Base-by-base conservation (phyloP, 2,888 invertebrate species). In the Phyllotreta striolata region DNA sequence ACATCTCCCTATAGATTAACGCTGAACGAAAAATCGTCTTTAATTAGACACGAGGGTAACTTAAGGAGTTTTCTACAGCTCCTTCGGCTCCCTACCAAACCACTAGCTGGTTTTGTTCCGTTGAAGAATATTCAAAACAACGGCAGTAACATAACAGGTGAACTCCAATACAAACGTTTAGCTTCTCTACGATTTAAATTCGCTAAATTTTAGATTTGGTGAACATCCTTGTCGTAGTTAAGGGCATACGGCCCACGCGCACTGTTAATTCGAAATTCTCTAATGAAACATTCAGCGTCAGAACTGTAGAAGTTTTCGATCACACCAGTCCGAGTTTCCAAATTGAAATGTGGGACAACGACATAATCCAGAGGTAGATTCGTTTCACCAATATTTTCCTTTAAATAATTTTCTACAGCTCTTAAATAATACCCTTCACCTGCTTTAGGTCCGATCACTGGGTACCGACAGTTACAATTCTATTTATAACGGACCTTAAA, bases 401-500 rank as follows among this genome's bases (percentile, higher is more conserved):
- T n/a, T n/a, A n/a, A n/a, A 24, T 24, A 24, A 24, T 24, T n/a
- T n/a, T 24, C 24, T 24, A 24, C 24, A 10, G 8, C 9, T 44
- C 13, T 44, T 24, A 10, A 51, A 38, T 54, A 51, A 37, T 10
- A 14, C 14, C 39, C 12, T 34, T 24, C 13, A 8, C n/a, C 24
- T 43, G 60, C 63, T 74, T 38, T 70, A 86, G 88, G 70, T 86
- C 89, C 0, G 85, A 84, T 64, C 80, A 83, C 54, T 93, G 93
- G 93, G 85, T 85, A 62, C 85, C 90, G 0, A 79, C 86, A 56
- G 84, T 86, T 55, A 92, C 91, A 59, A 85, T 90, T 51, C 78
- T 93, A 9, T 91, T 91, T 79, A 80, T 93, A 63, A 86, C 90
- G 1, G 91, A 93, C 76, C 85, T 88, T 13, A 85, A 85, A 14